Evolutionary conservation across 2,888 invertebrate genomes (phyloP).

Genomic region (Himalopsyche anomala): DNA sequence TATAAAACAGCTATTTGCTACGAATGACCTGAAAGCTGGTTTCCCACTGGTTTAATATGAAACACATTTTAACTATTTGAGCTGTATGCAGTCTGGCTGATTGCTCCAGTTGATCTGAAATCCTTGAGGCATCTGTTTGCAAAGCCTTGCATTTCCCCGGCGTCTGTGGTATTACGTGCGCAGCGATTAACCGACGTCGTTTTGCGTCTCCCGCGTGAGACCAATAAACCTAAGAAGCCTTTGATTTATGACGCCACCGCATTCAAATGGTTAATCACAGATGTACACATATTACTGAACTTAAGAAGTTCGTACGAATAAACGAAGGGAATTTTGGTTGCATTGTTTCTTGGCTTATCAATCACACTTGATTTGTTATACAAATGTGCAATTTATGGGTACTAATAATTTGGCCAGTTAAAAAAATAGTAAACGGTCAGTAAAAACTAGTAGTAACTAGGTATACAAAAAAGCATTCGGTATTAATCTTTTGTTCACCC

Average conservation of each 20-base stretch:
- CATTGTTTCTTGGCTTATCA: no score
- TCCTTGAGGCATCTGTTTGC: slow-evolving; percentile 5
- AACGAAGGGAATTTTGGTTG: neutral
- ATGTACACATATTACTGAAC: neutral
- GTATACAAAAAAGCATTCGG: no score
- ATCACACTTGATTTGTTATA: no score
- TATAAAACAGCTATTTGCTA: no score
- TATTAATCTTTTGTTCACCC: no score
- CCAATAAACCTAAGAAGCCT: slow-evolving; percentile 27
- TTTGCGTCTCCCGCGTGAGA: neutral
- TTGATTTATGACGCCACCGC: neutral
- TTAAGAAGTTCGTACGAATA: neutral
- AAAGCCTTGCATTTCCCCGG: slow-evolving; percentile 46
- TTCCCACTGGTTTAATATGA: no score
- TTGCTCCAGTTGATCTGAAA: neutral
- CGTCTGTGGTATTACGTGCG: slow-evolving; percentile 41
- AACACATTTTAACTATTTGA: neutral
- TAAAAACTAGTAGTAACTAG: no score
- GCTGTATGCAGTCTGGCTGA: neutral
- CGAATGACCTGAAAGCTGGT: no score
- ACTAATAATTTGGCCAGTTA: no score
- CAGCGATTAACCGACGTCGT: neutral
- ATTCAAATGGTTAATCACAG: neutral
- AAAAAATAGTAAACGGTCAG: no score
- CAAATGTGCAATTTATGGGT: no score